Evolutionary conservation across 1,140 invertebrate genomes (phyloP).

Genomic region (Palaemon carinicauda): DNA sequence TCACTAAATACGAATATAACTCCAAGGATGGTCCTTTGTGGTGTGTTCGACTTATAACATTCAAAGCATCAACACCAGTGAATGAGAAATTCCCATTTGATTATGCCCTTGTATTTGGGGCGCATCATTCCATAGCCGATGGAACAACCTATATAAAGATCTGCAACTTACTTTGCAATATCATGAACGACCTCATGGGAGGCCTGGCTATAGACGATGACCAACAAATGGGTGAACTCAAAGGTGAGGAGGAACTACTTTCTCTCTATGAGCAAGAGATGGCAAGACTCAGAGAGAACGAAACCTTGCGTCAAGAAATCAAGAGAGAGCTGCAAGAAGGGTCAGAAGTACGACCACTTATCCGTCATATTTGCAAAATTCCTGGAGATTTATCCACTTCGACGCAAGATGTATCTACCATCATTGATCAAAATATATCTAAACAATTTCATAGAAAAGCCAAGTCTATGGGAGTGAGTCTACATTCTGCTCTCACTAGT

Average conservation of each 20-base stretch:
- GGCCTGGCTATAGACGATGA: slow-evolving; percentile 9
- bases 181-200: slow-evolving; percentile 16
- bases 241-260: neutral
- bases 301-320: neutral
- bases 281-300: neutral
- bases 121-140: slow-evolving; percentile 17
- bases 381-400: neutral
- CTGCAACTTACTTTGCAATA: neutral
- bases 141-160: slow-evolving; percentile 27
- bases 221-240: slow-evolving; percentile 5
- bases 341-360: neutral
- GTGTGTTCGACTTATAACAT: neutral
- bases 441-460: neutral
- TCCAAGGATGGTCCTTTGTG: slow-evolving; percentile 19
- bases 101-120: slow-evolving; percentile 6
- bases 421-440: neutral
- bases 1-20: neutral
- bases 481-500: slow-evolving; percentile 5
- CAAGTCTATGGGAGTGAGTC: neutral
- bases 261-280: slow-evolving; percentile 6
- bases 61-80: neutral
- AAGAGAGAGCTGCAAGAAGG: neutral
- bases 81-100: neutral
- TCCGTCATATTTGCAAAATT: neutral
- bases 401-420: neutral